Evolutionary conservation across 2,797 vertebrate species (phyloP).

Genomic region (Sebastes cheni): DNA sequence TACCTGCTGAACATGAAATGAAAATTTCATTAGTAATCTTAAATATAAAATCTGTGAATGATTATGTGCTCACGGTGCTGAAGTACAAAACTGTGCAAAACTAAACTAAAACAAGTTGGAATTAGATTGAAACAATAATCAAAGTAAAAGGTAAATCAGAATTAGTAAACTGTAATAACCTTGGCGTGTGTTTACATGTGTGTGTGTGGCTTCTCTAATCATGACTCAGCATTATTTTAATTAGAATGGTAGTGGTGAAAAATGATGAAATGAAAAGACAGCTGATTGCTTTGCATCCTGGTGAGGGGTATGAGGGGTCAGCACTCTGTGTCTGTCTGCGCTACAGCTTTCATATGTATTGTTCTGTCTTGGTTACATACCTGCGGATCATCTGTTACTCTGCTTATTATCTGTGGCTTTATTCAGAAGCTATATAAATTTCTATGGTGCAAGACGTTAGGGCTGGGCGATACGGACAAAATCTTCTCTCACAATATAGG

Average conservation of each 20-base stretch:
- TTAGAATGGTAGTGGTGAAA: neutral
- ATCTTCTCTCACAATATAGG: too few species aligned
- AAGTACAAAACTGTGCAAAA: neutral
- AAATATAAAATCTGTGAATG: neutral
- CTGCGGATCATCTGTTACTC: neutral
- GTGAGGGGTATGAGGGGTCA: neutral
- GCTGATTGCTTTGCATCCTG: conserved; percentile 4
- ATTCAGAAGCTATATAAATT: too few species aligned
- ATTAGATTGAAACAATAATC: neutral
- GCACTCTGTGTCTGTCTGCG: conserved; percentile 7
- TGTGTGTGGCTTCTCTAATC: neutral
- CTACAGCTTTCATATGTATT: conserved; percentile 11
- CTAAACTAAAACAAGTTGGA: neutral
- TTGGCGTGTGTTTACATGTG: neutral
- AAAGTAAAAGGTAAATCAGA: neutral
- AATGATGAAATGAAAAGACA: neutral
- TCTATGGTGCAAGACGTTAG: too few species aligned
- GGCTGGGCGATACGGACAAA: too few species aligned
- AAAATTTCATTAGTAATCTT: too few species aligned
- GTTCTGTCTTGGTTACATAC: neutral
- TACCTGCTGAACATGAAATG: too few species aligned
- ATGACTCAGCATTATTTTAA: neutral
- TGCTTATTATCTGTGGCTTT: too few species aligned
- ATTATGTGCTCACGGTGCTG: neutral
- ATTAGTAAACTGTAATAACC: conserved; percentile 8